phyloP scores from a whole-genome alignment of 2,797 vertebrate species.

The Neopelma chrysocephalum region DNA sequence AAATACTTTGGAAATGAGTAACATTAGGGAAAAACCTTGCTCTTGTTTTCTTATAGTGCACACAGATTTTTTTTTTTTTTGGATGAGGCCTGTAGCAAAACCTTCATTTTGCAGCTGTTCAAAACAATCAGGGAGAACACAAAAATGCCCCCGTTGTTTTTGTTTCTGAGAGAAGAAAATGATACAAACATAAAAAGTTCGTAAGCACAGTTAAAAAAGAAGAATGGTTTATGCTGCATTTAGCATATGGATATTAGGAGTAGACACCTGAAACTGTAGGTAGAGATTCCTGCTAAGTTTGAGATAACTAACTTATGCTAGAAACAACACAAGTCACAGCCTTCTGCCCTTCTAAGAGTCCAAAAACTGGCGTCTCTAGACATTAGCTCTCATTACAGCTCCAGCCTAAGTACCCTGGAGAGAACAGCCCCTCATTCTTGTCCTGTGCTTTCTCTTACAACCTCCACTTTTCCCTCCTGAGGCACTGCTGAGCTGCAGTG shows the following conservation, averaged over 20 bases:
- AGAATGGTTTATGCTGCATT: neutral
- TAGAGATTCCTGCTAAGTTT: neutral
- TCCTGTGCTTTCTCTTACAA: neutral
- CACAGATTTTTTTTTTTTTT: neutral
- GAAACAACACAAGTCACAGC: neutral
- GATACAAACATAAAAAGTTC: neutral
- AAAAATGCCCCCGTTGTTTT: neutral
- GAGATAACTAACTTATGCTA: neutral
- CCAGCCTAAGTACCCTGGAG: neutral
- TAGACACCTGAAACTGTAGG: neutral
- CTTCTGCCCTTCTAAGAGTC: neutral
- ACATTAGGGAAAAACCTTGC: neutral
- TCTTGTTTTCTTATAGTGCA: neutral
- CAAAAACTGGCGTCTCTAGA: neutral
- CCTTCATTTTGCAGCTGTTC: neutral
- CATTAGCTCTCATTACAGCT: neutral
- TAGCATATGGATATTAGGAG: neutral
- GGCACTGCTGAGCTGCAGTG: neutral
- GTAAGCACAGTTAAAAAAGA: neutral
- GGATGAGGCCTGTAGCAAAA: neutral
- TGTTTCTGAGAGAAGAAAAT: neutral
- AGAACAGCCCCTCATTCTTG: neutral
- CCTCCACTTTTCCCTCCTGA: neutral
- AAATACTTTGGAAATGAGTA: neutral
- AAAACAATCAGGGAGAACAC: neutral